Conservation (phyloP, 2,113 vertebrate genomes). For the Anarhynchus alexandrinus region DNA sequence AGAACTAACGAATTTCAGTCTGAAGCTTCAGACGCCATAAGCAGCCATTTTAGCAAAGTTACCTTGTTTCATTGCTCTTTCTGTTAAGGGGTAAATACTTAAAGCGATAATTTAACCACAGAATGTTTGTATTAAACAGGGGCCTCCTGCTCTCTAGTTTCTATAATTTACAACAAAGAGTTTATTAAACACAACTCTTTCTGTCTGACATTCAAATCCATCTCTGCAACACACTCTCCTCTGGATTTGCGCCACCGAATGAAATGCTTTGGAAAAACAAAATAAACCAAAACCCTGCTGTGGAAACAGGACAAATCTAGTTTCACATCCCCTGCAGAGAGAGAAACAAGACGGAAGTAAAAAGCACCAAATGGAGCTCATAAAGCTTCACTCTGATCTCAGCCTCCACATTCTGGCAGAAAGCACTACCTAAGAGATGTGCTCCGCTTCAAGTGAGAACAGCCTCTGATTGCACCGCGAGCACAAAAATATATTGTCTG, state of each 20-base stretch:
- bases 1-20: not conserved
- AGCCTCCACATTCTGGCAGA: slow-evolving; percentile 72
- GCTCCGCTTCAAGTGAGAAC: slow-evolving; percentile 52
- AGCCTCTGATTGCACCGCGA: slow-evolving; percentile 39
- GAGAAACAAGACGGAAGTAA: slow-evolving; percentile 70
- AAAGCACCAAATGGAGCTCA: slow-evolving; percentile 59
- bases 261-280: slow-evolving; percentile 73
- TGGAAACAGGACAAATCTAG: slow-evolving; percentile 69
- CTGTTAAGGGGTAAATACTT: not conserved
- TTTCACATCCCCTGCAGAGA: slow-evolving; percentile 67
- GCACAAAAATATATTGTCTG: slow-evolving; percentile 66
- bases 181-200: slow-evolving; percentile 67
- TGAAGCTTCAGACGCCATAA: not conserved
- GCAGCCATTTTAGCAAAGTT: not conserved
- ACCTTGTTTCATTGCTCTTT: not conserved
- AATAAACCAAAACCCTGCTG: slow-evolving; percentile 73
- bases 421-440: slow-evolving; percentile 62
- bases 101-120: slow-evolving; percentile 6
- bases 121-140: slow-evolving; percentile 38
- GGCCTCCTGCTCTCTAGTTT: slow-evolving; percentile 40
- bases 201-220: slow-evolving; percentile 68
- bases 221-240: slow-evolving; percentile 65
- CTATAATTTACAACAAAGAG: slow-evolving; percentile 62
- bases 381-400: slow-evolving; percentile 63
- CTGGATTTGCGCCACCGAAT: slow-evolving; percentile 69